Percentiles rank a stretch among this genome's conserved stretches.
Evolutionary conservation across 2,113 vertebrate species (phyloP).

Genomic region (Glaucidium brasilianum): DNA sequence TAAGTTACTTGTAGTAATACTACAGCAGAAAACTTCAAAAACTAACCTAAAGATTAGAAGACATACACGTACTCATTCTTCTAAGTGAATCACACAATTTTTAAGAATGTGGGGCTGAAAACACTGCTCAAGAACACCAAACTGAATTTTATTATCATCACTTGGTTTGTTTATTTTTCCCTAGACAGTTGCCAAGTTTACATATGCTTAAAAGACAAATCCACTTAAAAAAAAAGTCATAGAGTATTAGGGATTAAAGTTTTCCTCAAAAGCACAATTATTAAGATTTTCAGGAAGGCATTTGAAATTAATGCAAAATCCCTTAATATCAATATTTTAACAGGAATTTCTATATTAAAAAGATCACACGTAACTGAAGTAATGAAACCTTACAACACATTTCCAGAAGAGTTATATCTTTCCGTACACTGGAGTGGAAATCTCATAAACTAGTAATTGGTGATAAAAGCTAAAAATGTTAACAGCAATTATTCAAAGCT

Average conservation of each 20-base stretch:
- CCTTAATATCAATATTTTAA: neutral
- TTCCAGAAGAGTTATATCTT: neutral
- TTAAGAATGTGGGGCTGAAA: neutral
- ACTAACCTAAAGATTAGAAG: neutral
- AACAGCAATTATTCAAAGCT: neutral
- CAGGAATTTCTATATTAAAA: neutral
- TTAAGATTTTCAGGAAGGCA: neutral
- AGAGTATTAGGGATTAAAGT: neutral
- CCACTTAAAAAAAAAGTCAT: neutral
- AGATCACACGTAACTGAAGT: neutral
- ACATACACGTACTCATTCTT: accelerated
- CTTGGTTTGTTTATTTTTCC: neutral
- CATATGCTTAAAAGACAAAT: neutral
- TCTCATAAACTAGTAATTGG: neutral
- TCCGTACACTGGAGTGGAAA: neutral
- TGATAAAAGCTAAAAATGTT: neutral
- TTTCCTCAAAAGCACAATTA: neutral
- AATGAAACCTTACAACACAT: neutral
- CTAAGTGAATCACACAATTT: neutral
- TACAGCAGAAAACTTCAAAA: neutral
- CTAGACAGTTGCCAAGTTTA: neutral
- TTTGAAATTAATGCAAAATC: neutral
- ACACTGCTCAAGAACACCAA: neutral
- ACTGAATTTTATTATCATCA: neutral
- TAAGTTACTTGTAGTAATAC: neutral